These are phyloP conservation scores for Cottus gobio DNA, from an alignment of 2,113 vertebrate species.

Conservation along the genomic window DNA sequence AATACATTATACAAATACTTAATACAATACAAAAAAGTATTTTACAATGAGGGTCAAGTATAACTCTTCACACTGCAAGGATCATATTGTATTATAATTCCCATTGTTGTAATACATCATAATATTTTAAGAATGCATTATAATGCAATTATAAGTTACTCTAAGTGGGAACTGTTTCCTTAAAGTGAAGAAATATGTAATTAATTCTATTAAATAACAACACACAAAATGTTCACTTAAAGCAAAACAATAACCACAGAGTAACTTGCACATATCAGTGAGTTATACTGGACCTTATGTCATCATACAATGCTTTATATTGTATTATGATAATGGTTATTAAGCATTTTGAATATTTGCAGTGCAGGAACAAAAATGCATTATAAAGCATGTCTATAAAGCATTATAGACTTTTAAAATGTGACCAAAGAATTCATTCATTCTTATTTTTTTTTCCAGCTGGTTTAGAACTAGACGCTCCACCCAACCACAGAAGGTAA, in stretches of 20 bases:
- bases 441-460: slow-evolving; percentile 16
- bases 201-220: background rate
- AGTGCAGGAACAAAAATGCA: background rate
- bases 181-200: background rate
- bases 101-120: too few relatives aligned
- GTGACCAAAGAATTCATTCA: background rate
- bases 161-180: background rate
- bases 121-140: too few relatives aligned
- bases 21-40: too few relatives aligned
- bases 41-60: too few relatives aligned
- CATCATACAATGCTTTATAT: background rate
- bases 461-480: slow-evolving; percentile 1
- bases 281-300: background rate
- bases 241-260: background rate
- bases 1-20: too few relatives aligned
- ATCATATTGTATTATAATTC: too few relatives aligned
- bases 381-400: background rate
- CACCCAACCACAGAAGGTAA: slow-evolving; percentile 7
- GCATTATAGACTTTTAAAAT: background rate
- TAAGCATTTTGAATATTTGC: background rate
- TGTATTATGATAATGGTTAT: background rate
- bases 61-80: too few relatives aligned
- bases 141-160: too few relatives aligned
- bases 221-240: background rate
- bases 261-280: background rate